Evolutionary conservation across 2,797 vertebrate genomes (phyloP), one percentile per base, ranked within the genome.

Genomic region (Carduelis carduelis): DNA sequence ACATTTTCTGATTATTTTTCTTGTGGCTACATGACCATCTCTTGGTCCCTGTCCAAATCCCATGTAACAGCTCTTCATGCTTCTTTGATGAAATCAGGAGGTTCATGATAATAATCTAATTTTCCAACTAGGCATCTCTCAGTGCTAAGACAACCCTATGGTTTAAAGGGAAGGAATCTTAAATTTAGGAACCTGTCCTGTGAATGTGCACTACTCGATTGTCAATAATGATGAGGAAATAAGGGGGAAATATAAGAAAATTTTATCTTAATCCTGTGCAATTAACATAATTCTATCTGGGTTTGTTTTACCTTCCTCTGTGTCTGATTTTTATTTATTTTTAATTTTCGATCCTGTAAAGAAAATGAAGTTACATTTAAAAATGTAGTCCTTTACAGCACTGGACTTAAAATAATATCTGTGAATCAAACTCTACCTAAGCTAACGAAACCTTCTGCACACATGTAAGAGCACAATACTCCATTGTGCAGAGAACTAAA

Each of bases 371-470:
- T 56, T 91, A 20, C 11, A 9, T 72, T 47, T 30, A 17, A 57
- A 93, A 72, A 17, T 22, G 2, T 37, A 70, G 17, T 24, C 11
- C 55, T 77, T 56, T n/a, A 22, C 53, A 84, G 4, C 17, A n/a
- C 16, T 53, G 22, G 30, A 15, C 53, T 64, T 90, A 6, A 34
- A 75, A 56, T 49, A 37, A n/a, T 60, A 35, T 11, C 18, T 74
- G 11, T 53, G 77, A 55, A 83, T 77, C 80, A 69, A 87, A 63
- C 34, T 49, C 50, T 19, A 46, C 9, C 26, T 47, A 22, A 64
- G 10, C 22, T 23, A 63, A 52, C 52, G 24, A 12, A 41, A 24
- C 20, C 13, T 80, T 56, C 56, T 71, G 14, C 0, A 0, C 46
- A 37, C 18, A 12, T 16, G 8, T 37, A 56, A 64, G 37, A 66